Evolutionary conservation across 2,797 vertebrate species (phyloP).

Genomic region (Hydrolagus colliei): DNA sequence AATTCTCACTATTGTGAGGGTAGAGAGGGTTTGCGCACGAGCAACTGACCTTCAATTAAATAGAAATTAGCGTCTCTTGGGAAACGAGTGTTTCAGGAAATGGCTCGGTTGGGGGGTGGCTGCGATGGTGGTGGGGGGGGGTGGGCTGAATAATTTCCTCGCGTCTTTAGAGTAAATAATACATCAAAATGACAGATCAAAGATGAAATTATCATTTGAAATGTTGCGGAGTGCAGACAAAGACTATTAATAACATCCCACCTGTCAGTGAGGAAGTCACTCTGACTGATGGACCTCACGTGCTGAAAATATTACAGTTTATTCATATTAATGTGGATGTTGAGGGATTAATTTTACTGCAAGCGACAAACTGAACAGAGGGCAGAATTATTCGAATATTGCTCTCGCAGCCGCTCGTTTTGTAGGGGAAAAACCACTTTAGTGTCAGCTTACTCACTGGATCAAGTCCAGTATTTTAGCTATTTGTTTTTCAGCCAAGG

Average conservation of each 20-base stretch:
- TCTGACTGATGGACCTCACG: constrained; percentile 26
- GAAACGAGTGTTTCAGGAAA: constrained; percentile 13
- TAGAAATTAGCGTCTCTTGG: constrained; percentile 36
- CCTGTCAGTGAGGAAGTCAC: constrained; percentile 39
- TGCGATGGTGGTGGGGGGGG: neutral
- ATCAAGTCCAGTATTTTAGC: too few relatives aligned
- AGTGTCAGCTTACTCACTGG: too few relatives aligned
- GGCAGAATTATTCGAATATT: too few relatives aligned
- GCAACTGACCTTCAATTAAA: constrained; percentile 37
- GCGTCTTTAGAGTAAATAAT: constrained; percentile 52
- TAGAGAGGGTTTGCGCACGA: neutral
- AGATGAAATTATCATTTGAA: constrained; percentile 50
- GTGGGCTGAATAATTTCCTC: constrained; percentile 17
- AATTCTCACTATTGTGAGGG: neutral
- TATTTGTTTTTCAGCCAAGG: too few relatives aligned
- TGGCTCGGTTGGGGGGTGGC: constrained; percentile 16
- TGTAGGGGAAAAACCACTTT: too few relatives aligned
- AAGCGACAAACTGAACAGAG: neutral
- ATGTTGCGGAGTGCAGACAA: constrained; percentile 41
- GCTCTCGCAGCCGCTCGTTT: too few relatives aligned
- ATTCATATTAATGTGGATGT: constrained; percentile 8
- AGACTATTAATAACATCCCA: constrained; percentile 54
- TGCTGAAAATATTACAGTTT: constrained; percentile 16
- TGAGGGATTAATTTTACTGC: constrained; percentile 16
- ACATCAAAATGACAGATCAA: constrained; percentile 54